Evolutionary conservation across 2,888 invertebrate genomes (phyloP).

Genomic region (Phrixothrix hirtus): DNA sequence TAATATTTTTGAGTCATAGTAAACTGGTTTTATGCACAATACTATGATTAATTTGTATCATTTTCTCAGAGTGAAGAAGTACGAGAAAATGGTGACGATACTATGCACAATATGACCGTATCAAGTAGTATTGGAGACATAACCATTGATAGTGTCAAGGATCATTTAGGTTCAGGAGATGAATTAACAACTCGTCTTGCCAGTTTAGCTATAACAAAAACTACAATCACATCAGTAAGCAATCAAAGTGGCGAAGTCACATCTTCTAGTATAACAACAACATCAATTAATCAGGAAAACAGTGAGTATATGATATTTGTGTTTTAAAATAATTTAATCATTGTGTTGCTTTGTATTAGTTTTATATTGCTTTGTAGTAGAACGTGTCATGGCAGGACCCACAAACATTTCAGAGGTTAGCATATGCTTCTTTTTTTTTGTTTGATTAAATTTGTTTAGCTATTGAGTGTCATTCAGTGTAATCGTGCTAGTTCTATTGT

Average conservation of each 20-base stretch:
- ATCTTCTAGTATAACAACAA: slow-evolving; percentile 54
- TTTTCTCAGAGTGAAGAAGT: slow-evolving; percentile 45
- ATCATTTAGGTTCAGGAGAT: slow-evolving; percentile 67
- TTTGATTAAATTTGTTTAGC: too few species aligned
- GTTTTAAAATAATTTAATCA: slow-evolving; percentile 9
- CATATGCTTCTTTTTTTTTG: slow-evolving; percentile 29
- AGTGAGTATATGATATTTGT: slow-evolving; percentile 47
- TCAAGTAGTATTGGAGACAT: slow-evolving; percentile 79
- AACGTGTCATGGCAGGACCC: slow-evolving; percentile 48
- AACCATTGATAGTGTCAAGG: slow-evolving; percentile 91
- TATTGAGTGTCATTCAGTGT: too few species aligned
- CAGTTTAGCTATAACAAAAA: slow-evolving; percentile 62
- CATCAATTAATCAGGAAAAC: slow-evolving; percentile 55
- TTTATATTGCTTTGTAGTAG: slow-evolving; percentile 55
- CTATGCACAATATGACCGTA: slow-evolving; percentile 57
- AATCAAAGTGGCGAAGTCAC: slow-evolving; percentile 50
- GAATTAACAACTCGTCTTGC: slow-evolving; percentile 50
- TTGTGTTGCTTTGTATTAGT: slow-evolving; percentile 42
- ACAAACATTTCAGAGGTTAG: slow-evolving; percentile 52
- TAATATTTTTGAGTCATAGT: too few species aligned
- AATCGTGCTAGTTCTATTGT: too few species aligned
- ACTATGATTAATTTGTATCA: neutral
- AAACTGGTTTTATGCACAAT: too few species aligned
- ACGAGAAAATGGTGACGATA: slow-evolving; percentile 60
- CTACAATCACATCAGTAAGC: slow-evolving; percentile 63